A percentile compares a stretch with the other conserved stretches of the same genome.
Conservation (phyloP, 2,888 invertebrate genomes). For the Brachycybe producta region DNA sequence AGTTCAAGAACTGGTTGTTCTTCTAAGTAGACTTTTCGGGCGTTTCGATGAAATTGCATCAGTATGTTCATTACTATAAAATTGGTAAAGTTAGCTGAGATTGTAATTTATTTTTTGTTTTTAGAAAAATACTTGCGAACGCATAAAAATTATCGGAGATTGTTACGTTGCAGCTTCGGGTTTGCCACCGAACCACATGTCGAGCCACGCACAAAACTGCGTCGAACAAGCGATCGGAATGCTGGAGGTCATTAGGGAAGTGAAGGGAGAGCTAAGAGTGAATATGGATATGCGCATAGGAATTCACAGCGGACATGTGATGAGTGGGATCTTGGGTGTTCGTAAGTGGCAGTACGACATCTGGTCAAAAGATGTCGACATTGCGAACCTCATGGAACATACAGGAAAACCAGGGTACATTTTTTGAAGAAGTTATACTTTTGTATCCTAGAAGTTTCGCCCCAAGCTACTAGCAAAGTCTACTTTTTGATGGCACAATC, state of each 20-base stretch:
- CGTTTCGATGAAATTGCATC: slow-evolving; percentile 82
- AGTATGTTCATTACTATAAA: slow-evolving; percentile 37
- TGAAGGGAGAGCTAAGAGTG: slow-evolving; percentile 59
- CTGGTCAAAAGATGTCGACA: slow-evolving; percentile 78
- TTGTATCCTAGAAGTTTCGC: too few relatives aligned
- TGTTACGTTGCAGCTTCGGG: slow-evolving; percentile 90
- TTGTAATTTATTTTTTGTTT: slow-evolving; percentile 13
- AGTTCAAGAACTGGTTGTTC: slow-evolving; percentile 68
- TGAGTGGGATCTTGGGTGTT: slow-evolving; percentile 81
- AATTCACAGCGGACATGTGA: slow-evolving; percentile 79
- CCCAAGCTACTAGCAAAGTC: too few relatives aligned
- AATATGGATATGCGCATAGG: slow-evolving; percentile 94
- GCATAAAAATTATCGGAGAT: slow-evolving; percentile 86
- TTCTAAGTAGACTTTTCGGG: slow-evolving; percentile 79
- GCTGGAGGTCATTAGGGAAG: slow-evolving; percentile 76
- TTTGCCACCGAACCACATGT: slow-evolving; percentile 54
- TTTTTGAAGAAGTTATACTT: too few relatives aligned
- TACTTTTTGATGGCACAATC: too few relatives aligned
- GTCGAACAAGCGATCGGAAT: slow-evolving; percentile 81
- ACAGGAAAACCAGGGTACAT: slow-evolving; percentile 73
- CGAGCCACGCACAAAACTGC: slow-evolving; percentile 75
- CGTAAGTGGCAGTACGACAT: slow-evolving; percentile 95
- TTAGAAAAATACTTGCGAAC: slow-evolving; percentile 41
- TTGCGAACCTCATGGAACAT: slow-evolving; percentile 90
- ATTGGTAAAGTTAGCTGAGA: background rate